Percentiles rank a stretch among this genome's conserved stretches.
These are phyloP conservation scores for Agelas oroides DNA, from an alignment of 37 sponge, comb jelly and placozoan genomes.

Conservation along the genomic window DNA sequence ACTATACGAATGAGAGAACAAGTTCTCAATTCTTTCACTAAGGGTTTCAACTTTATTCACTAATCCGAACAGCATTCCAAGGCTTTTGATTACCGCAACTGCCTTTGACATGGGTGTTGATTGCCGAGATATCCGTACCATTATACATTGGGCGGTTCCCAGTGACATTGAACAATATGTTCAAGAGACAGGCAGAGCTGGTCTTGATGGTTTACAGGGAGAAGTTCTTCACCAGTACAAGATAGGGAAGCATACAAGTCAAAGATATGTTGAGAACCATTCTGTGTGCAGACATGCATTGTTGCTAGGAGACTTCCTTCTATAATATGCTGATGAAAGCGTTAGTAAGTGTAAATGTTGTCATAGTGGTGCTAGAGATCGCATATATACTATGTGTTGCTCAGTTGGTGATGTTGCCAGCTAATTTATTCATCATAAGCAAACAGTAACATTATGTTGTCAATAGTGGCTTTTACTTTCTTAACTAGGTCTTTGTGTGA, in stretches of 20 bases:
- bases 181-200: slow-evolving; percentile 46
- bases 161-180: slow-evolving; percentile 24
- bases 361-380: slow-evolving; percentile 21
- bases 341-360: slow-evolving; percentile 29
- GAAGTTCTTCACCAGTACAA: slow-evolving; percentile 12
- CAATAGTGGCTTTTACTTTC: slow-evolving; percentile 18
- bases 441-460: background rate
- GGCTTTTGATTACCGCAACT: slow-evolving; percentile 16
- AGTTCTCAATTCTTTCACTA: too few species aligned
- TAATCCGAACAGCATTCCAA: background rate
- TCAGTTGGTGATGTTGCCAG: too few species aligned
- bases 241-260: background rate
- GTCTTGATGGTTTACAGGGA: slow-evolving; percentile 24
- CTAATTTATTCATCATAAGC: background rate
- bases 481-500: background rate
- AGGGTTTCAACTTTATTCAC: slow-evolving; percentile 9
- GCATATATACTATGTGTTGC: background rate
- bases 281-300: slow-evolving; percentile 16
- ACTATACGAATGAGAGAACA: too few species aligned
- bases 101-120: slow-evolving; percentile 50
- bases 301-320: background rate
- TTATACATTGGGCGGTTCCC: slow-evolving; percentile 44
- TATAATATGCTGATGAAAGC: too few species aligned
- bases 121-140: slow-evolving; percentile 23
- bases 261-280: background rate